These are phyloP conservation scores for Mirza zaza DNA, from an alignment of 2,113 vertebrate species.

Conservation along the genomic window DNA sequence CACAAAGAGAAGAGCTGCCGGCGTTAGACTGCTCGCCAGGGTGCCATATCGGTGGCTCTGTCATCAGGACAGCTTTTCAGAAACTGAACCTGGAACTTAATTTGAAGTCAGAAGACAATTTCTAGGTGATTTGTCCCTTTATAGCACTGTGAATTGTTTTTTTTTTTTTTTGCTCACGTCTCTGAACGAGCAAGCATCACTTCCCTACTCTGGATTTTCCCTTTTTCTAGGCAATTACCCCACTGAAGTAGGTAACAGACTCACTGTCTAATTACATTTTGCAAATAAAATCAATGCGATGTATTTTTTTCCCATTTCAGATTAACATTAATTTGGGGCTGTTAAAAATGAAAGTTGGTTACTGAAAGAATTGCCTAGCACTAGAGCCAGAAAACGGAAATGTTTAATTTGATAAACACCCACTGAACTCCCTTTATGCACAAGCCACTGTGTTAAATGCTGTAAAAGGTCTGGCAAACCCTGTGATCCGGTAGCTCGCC, in stretches of 20 bases:
- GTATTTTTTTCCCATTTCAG: not conserved
- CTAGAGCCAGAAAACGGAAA: not conserved
- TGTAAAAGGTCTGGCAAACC: not conserved
- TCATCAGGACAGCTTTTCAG: not conserved
- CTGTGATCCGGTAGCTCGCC: not conserved
- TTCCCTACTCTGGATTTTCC: not conserved
- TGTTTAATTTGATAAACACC: not conserved
- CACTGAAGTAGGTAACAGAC: not conserved
- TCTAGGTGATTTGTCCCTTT: not conserved
- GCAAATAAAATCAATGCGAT: not conserved
- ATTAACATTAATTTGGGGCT: not conserved
- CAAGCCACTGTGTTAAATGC: too few species aligned
- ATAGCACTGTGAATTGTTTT: not conserved
- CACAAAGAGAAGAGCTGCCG: not conserved
- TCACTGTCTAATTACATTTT: not conserved
- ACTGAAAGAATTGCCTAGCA: not conserved
- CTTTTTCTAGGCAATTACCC: slow-evolving; percentile 6
- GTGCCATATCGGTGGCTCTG: not conserved
- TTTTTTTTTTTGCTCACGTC: not conserved
- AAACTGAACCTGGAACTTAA: not conserved
- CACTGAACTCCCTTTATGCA: not conserved
- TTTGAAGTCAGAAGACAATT: not conserved
- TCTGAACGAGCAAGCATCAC: not conserved
- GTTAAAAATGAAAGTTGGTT: not conserved
- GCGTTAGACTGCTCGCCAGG: not conserved